These are phyloP conservation scores for Netta rufina DNA, from an alignment of 2,797 vertebrate species.

Conservation along the genomic window DNA sequence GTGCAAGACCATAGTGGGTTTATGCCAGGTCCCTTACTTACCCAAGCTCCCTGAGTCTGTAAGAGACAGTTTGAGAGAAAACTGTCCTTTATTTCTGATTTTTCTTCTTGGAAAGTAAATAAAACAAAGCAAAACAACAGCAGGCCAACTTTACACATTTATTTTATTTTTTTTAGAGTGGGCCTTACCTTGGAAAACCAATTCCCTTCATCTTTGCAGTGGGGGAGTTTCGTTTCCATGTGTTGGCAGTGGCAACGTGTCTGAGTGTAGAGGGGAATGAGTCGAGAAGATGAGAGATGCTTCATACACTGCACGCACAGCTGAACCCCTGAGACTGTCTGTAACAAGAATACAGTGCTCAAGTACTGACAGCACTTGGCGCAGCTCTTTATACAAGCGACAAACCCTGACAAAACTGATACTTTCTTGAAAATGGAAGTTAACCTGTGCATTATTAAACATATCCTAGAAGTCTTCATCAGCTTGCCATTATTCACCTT, in stretches of 20 bases:
- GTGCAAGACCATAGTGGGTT: neutral
- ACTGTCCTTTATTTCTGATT: neutral
- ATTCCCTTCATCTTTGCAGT: neutral
- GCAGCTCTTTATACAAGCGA: neutral
- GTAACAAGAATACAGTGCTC: neutral
- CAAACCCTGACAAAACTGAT: neutral
- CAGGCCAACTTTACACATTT: too few relatives aligned
- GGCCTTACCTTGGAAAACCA: neutral
- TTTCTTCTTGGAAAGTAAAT: neutral
- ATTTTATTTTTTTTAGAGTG: neutral
- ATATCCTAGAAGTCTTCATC: neutral
- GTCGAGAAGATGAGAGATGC: neutral
- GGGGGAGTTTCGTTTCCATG: neutral
- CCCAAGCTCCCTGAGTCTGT: neutral
- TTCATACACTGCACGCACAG: accelerated
- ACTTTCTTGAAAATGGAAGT: neutral
- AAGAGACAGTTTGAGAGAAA: neutral
- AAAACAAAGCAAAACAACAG: too few relatives aligned
- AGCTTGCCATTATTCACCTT: neutral
- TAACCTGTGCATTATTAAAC: neutral
- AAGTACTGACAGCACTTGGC: accelerated
- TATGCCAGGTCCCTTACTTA: neutral
- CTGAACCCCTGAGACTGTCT: neutral
- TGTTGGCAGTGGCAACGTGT: neutral
- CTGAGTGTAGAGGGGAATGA: neutral